Evolutionary conservation across 2,113 vertebrate genomes (phyloP).

Genomic region (Sylvilagus bachmani): DNA sequence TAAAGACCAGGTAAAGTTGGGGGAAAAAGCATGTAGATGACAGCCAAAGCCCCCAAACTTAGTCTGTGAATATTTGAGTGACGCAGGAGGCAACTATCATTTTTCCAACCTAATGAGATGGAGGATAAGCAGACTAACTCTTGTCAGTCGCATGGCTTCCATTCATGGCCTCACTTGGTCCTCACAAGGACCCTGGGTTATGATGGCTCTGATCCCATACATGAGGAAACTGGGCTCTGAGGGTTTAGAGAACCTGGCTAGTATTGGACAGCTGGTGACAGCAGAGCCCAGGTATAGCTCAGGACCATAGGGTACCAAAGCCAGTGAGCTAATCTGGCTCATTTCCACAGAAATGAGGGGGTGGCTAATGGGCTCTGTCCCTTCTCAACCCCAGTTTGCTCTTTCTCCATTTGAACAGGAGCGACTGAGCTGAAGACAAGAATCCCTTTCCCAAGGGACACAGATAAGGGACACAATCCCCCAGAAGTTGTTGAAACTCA

Average conservation of each 20-base stretch:
- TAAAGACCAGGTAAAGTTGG: not conserved
- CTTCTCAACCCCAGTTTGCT: not conserved
- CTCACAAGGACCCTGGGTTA: not conserved
- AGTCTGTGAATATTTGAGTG: not conserved
- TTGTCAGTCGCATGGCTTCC: not conserved
- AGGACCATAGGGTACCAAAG: not conserved
- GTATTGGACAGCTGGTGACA: not conserved
- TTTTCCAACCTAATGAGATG: not conserved
- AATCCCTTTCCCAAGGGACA: not conserved
- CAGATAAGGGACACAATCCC: not conserved
- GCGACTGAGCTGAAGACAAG: not conserved
- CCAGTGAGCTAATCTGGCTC: not conserved
- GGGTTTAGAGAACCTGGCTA: not conserved
- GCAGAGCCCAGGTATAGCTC: not conserved
- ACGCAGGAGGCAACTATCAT: not conserved
- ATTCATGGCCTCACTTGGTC: not conserved
- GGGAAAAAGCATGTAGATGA: not conserved
- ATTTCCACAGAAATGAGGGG: not conserved
- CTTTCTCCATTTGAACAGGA: not conserved
- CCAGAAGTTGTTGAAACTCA: not conserved
- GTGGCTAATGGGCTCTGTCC: not conserved
- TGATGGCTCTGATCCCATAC: not conserved
- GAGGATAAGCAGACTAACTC: not conserved
- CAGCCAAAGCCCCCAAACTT: not conserved
- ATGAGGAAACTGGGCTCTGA: not conserved